Evolutionary conservation across 2,888 invertebrate species (phyloP).

Genomic region (Cylindroiulus punctatus): DNA sequence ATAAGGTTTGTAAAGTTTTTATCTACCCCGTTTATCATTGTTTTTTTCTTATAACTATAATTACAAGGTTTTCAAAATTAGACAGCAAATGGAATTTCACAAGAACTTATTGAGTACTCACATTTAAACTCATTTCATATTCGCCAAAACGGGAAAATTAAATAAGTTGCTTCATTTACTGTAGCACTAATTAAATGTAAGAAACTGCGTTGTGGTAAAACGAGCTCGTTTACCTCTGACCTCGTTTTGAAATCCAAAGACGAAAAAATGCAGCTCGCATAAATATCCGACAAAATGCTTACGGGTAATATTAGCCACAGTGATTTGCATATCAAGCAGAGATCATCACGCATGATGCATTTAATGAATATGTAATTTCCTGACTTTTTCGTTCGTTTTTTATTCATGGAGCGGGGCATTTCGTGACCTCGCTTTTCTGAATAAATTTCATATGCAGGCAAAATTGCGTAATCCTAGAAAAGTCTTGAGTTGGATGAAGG

Average conservation of each 20-base stretch:
- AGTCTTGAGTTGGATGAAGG: background rate
- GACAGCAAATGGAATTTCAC: no score
- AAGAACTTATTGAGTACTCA: no score
- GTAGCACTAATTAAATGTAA: background rate
- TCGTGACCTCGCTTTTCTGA: background rate
- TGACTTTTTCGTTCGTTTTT: background rate
- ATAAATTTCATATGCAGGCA: background rate
- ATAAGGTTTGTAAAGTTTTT: no score
- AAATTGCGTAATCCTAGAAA: background rate
- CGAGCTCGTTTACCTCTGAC: background rate
- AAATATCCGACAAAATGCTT: constrained; percentile 1
- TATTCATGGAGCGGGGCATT: background rate
- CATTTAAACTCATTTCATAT: no score
- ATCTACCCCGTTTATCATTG: no score
- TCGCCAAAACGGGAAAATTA: no score
- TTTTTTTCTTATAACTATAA: no score
- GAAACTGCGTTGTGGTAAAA: background rate
- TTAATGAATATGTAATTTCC: constrained; percentile 39
- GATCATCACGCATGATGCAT: constrained; percentile 39
- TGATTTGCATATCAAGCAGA: constrained; percentile 42
- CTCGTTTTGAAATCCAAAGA: constrained; percentile 16
- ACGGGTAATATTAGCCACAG: background rate
- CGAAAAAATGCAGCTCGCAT: background rate
- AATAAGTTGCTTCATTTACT: background rate
- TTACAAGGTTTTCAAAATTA: no score